Evolutionary conservation across 2,888 invertebrate species (phyloP), one percentile per base, ranked within the genome.

Genomic region (Pheosia gnoma): DNA sequence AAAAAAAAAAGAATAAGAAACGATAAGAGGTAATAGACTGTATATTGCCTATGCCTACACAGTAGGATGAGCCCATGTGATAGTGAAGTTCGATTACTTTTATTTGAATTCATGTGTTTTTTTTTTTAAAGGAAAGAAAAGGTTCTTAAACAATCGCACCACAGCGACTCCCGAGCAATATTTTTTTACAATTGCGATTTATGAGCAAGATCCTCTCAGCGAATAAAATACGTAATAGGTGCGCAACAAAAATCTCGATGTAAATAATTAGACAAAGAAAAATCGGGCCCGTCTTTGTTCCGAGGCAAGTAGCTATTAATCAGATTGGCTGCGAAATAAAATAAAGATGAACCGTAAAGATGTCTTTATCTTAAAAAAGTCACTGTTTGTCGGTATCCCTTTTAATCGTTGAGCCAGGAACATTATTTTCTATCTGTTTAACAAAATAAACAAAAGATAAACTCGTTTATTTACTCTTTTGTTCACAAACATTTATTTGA

Each of bases 281-380:
- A 51, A 51, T 51, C 51, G 25, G 51, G 25, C 7, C 3, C 25
- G 51, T 25, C 51, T 13, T 51, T 51, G 25, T 25, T 25, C 51
- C 25, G 51, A 25, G 25, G 51, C 9, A 8, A 51, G 51, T 51
- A 13, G 25, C 51, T 51, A 51, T 51, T 51, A 51, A 51, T 51
- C 51, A 25, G 51, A 51, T 51, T 51, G 51, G 51, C 51, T 51
- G 51, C 51, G 25, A 51, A 51, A 51, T 51, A 25, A 51, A 51
- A 51, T 51, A 51, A 51, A 51, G 51, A 51, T 51, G 25, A 25
- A 51, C 25, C 51, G 51, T 51, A 51, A 51, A 51, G 51, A 51
- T 51, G 51, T 51, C 51, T 51, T 51, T 25, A 51, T 51, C 5
- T 7, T 51, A 25, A 51, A 51, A 47, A 51, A 25, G 8, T 1